Evolutionary conservation across 2,113 vertebrate species (phyloP).

Genomic region (Cyrtonyx montezumae): DNA sequence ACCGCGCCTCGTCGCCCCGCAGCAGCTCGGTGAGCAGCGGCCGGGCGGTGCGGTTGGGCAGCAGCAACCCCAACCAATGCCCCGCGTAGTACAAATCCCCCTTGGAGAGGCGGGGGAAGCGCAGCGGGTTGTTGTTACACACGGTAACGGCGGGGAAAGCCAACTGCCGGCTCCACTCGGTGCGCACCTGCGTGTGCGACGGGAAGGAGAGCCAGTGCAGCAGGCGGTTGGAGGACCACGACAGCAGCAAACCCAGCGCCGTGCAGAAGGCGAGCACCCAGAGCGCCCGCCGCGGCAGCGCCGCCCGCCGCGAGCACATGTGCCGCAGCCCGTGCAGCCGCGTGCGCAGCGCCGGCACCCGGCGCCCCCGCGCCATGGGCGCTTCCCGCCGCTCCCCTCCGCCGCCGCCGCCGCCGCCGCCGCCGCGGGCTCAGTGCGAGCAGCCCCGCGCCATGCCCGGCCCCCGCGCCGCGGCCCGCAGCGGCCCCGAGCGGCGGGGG

Average conservation of each 20-base stretch:
- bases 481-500: constrained; percentile 47
- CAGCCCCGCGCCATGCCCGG: constrained; percentile 54
- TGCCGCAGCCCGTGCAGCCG: constrained; percentile 91
- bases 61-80: constrained; percentile 93
- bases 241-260: constrained; percentile 90
- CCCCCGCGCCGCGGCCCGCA: constrained; percentile 64
- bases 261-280: constrained; percentile 93
- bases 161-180: constrained; percentile 94
- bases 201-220: constrained; percentile 96
- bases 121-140: constrained; percentile 98
- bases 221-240: constrained; percentile 94
- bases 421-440: constrained; percentile 48
- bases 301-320: constrained; percentile 81
- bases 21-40: constrained; percentile 92
- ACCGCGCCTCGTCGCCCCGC: constrained; percentile 85
- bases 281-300: constrained; percentile 85
- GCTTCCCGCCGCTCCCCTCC: constrained; percentile 14
- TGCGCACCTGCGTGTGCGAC: constrained; percentile 91
- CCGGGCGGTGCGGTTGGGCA: constrained; percentile 91
- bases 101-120: constrained; percentile 95
- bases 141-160: constrained; percentile 94
- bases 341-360: constrained; percentile 80
- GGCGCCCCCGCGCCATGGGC: constrained; percentile 53
- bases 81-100: constrained; percentile 96
- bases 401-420: constrained; percentile 25